Base-by-base conservation (phyloP, 2,113 vertebrate species). In the Aythya baeri region DNA sequence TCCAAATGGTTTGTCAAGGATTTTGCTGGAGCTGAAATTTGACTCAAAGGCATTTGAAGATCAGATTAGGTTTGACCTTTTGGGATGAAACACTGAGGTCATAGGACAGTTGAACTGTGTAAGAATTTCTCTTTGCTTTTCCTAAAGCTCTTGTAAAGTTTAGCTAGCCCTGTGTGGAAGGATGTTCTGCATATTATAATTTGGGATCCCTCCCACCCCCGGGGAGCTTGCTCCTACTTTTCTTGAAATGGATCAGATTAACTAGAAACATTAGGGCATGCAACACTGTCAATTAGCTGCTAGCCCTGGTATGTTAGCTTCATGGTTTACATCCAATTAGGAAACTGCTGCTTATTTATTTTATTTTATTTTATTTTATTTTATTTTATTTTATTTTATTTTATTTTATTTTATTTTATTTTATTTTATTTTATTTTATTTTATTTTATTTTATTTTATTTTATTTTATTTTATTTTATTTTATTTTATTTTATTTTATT, bases 31-130 rank as follows among this genome's bases (percentile, higher is more conserved):
- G 73, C 34, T 91, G 92, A 82, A 94, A 90, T 80, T 86, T 84
- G 92, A 91, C 89, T 92, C 34, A 1, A 71, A 92, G 81, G 50
- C 67, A 88, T 94, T 31, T 80, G 78, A 91, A 91, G 91, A 80
- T 86, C 81, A 82, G 85, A 65, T 92, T 90, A 92, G 84, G 75
- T 88, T 31, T 95, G 92, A 93, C 91, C 83, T 92, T 81, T 95
- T 63, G 86, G 80, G 62, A 67, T 92, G 85, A 84, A 94, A 93
- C 46, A 46, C 18, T 5, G 57, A 78, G 84, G 76, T 88, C 50
- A 34, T 6, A 36, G 73, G 82, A 88, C 57, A 72, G 68, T 49
- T 88, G 84, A 96, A 75, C 57, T 95, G 29, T 52, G 52, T 17
- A 86, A 67, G 52, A 4, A 27, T 54, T 79, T 83, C 55, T 86